Base-by-base conservation (phyloP, 2,797 vertebrate species). In the Protosalanx chinensis region DNA sequence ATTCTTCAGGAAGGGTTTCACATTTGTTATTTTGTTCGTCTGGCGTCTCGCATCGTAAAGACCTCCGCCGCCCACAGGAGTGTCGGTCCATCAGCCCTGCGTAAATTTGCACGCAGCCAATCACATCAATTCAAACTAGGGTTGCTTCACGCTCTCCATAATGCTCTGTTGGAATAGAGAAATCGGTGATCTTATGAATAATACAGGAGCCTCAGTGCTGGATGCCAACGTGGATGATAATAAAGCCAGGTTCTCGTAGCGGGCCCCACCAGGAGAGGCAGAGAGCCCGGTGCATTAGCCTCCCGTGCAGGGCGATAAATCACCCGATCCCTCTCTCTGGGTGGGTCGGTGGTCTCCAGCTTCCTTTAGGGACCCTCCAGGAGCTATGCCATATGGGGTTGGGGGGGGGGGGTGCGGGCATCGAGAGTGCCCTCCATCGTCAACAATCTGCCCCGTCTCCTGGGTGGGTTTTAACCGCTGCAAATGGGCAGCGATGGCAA, bases 131-230 rank as follows among this genome's bases (percentile, higher is more conserved):
- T 93, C 91, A 91, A 92, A 87, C 91, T 88, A 89, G 92, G 92
- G 94, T 94, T 95, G 41, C 41, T 46, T 46, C 13, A 93, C 93
- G 91, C 94, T 94, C 93, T 93, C 89, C 91, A 93, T 95, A 94
- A 94, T 95, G 93, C 93, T 66, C 41, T 88, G 90, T 94, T 94
- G 91, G 81, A 87, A 88, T 92, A 91, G 90, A 89, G 92, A 90
- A 86, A 93, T 93, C 92, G 88, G 87, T 92, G 89, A 92, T 90
- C 93, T 93, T 93, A 96, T 97, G 94, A 97, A 96, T 96, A 96
- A 97, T 95, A 94, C 92, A 96, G 88, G 91, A 85, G 84, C 90
- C 84, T 88, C 86, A 89, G 87, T 91, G 90, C 82, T n/a, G 2
- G 89, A 90, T 87, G 91, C 93, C 93, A 94, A 92, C 90, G 89